A percentile compares a stretch with the other conserved stretches of the same genome.
phyloP scores from a whole-genome alignment of 2,113 vertebrate genomes.

The Menura novaehollandiae region DNA sequence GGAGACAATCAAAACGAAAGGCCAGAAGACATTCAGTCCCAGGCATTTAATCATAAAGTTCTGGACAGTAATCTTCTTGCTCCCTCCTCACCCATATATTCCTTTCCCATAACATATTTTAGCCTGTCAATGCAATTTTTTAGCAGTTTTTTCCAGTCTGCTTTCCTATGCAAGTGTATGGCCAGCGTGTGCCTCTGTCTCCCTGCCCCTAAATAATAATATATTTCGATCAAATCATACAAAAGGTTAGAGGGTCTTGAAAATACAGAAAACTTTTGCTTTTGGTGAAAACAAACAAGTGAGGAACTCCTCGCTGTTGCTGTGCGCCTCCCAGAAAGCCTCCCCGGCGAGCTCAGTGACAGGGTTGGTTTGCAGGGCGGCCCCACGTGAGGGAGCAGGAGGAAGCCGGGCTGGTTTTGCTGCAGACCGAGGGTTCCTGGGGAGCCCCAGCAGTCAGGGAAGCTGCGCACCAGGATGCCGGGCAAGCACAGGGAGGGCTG shows the following conservation, averaged over 20 bases:
- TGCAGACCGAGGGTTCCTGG: background rate
- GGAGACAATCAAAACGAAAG: background rate
- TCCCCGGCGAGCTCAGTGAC: no score
- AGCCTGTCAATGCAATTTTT: background rate
- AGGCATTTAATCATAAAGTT: background rate
- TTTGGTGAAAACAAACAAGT: background rate
- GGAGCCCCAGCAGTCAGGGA: background rate
- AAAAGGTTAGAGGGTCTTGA: background rate
- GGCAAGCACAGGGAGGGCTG: background rate
- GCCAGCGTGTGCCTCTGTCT: background rate
- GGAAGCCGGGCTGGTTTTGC: background rate
- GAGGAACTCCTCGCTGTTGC: background rate
- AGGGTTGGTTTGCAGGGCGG: background rate
- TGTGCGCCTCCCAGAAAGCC: background rate
- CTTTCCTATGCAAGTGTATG: background rate
- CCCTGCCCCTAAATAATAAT: background rate
- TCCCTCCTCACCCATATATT: background rate
- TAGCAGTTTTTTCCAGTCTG: background rate
- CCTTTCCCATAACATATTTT: background rate
- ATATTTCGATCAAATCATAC: background rate
- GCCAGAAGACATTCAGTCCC: background rate
- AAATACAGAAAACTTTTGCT: background rate
- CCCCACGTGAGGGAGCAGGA: background rate
- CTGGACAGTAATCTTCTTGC: background rate
- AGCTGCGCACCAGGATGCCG: background rate